Conservation (phyloP, 2,888 invertebrate genomes). For the Dusona sp. region DNA sequence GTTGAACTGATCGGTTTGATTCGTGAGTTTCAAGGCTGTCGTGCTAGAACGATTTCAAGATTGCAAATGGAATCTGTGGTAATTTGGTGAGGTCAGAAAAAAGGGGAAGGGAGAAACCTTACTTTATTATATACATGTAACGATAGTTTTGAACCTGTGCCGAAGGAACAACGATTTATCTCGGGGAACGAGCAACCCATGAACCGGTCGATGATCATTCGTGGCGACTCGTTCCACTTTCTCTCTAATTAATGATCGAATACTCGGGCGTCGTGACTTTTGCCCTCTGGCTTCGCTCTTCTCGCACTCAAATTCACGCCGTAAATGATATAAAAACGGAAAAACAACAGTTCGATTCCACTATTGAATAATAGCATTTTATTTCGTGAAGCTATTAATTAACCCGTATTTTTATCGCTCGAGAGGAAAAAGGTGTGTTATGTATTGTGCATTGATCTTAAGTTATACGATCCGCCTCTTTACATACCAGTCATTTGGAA, state of each 20-base stretch:
- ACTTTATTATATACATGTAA: constrained; percentile 30
- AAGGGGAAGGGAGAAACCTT: constrained; percentile 21
- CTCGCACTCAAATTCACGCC: constrained; percentile 27
- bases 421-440: constrained; percentile 1
- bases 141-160: constrained; percentile 50
- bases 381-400: not conserved
- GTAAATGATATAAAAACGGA: not conserved
- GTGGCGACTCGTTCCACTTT: constrained; percentile 72
- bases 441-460: not conserved
- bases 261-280: constrained; percentile 30
- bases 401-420: not conserved
- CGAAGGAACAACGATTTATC: constrained; percentile 53
- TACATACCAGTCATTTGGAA: not conserved
- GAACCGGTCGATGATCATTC: constrained; percentile 57
- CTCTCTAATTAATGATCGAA: constrained; percentile 72
- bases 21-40: constrained; percentile 59
- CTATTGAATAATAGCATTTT: constrained; percentile 29
- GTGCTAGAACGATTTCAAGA: constrained; percentile 21
- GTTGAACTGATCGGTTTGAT: constrained; percentile 29
- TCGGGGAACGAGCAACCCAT: constrained; percentile 45
- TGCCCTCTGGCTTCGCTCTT: constrained; percentile 38
- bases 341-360: not conserved
- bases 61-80: constrained; percentile 30
- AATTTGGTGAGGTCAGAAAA: constrained; percentile 7
- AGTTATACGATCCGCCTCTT: not conserved